Conservation (phyloP, 23 tunicate species). For the Botrylloides violaceus region DNA sequence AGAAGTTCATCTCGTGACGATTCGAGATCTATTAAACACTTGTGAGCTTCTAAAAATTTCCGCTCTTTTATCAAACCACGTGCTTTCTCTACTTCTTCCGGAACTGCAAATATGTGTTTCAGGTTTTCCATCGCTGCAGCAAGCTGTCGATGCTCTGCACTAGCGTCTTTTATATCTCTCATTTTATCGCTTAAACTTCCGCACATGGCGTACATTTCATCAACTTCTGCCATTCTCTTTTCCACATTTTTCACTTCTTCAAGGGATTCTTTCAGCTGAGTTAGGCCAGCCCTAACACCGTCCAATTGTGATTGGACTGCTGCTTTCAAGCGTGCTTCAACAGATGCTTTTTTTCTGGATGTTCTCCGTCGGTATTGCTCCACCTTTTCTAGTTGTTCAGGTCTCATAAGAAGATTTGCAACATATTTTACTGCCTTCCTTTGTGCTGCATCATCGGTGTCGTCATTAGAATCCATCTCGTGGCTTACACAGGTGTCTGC, state of each 20-base stretch:
- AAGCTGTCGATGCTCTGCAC: constrained; percentile 87
- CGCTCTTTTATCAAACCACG: constrained; percentile 54
- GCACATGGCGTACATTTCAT: constrained; percentile 72
- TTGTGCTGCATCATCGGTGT: constrained; percentile 79
- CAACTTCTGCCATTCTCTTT: constrained; percentile 65
- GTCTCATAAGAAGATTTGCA: constrained; percentile 68
- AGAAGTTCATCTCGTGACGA: constrained; percentile 88
- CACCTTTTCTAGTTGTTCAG: constrained; percentile 97
- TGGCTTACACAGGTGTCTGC: no score
- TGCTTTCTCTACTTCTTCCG: constrained; percentile 89
- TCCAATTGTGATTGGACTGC: constrained; percentile 98
- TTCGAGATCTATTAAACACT: constrained; percentile 79
- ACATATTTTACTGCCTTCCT: constrained; percentile 80
- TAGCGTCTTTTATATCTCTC: constrained; percentile 95
- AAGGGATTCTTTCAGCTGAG: constrained; percentile 74
- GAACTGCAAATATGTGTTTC: constrained; percentile 90
- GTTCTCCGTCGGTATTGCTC: constrained; percentile 83
- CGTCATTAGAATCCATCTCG: constrained; percentile 15
- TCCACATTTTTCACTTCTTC: constrained; percentile 75
- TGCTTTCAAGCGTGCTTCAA: constrained; percentile 95
- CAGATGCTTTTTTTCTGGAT: constrained; percentile 88
- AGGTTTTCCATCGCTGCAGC: constrained; percentile 97
- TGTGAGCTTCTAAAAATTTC: constrained; percentile 78
- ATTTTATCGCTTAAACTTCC: constrained; percentile 84
- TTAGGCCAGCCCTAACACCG: constrained; percentile 87